These are phyloP conservation scores for Chiroxiphia lanceolata DNA, from an alignment of 2,797 vertebrate species.

Conservation along the genomic window DNA sequence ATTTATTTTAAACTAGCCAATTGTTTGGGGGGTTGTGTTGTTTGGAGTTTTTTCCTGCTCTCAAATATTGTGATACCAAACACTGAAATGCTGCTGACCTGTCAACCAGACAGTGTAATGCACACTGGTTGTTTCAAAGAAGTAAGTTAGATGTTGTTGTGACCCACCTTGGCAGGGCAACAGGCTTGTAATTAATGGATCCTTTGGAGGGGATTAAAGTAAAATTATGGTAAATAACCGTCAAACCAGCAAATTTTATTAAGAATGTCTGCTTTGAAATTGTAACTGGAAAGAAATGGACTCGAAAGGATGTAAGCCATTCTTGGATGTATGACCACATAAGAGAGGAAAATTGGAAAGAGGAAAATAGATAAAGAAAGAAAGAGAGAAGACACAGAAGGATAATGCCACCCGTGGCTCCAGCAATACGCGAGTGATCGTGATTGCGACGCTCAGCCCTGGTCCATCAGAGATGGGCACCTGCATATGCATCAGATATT, in stretches of 20 bases:
- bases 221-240: not conserved
- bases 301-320: not conserved
- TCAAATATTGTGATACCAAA: not conserved
- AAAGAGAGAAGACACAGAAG: not conserved
- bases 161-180: not conserved
- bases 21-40: too few species aligned
- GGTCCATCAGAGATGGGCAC: not conserved
- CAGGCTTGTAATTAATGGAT: not conserved
- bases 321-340: not conserved
- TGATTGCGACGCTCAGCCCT: not conserved
- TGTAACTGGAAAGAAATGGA: fast-evolving
- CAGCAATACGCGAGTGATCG: not conserved
- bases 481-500: not conserved
- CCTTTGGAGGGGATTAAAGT: not conserved
- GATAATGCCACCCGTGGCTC: not conserved
- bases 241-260: not conserved
- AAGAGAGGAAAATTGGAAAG: not conserved
- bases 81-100: not conserved
- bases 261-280: not conserved
- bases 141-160: not conserved
- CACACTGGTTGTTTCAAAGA: not conserved
- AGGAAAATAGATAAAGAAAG: not conserved
- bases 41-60: fast-evolving
- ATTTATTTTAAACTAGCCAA: not conserved
- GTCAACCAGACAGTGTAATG: not conserved